Conservation (phyloP, 1,140 invertebrate species). For the Pissodes strobi region DNA sequence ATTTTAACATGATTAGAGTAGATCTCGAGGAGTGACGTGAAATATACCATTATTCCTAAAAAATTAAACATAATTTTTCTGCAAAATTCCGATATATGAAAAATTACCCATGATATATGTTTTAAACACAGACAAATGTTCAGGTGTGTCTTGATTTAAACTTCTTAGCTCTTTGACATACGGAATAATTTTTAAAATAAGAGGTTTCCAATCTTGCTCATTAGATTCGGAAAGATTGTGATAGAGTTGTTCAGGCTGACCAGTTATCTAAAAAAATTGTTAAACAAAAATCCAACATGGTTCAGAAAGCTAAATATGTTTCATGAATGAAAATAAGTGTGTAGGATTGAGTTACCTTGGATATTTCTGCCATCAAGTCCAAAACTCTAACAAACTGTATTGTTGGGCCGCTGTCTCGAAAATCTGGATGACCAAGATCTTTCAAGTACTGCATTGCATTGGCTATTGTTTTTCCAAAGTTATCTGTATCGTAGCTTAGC, state of each 20-base stretch:
- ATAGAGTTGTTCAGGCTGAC: neutral
- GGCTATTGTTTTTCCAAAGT: conserved; percentile 9
- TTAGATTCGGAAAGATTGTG: neutral
- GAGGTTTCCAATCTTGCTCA: conserved; percentile 9
- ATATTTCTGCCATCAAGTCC: conserved; percentile 16
- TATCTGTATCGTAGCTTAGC: conserved; percentile 13
- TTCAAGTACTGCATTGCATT: conserved; percentile 24
- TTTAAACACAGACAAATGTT: conserved; percentile 4
- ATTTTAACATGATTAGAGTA: neutral
- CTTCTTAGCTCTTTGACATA: neutral
- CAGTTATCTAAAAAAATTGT: neutral
- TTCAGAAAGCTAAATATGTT: too few relatives aligned
- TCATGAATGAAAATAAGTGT: too few relatives aligned
- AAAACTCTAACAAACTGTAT: conserved; percentile 22
- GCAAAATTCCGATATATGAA: too few relatives aligned
- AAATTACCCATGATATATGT: neutral
- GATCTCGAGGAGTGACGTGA: conserved; percentile 2
- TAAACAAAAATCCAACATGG: neutral
- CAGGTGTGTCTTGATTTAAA: neutral
- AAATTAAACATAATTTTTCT: too few relatives aligned
- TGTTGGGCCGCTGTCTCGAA: neutral
- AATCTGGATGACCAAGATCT: conserved; percentile 14
- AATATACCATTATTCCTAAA: conserved; percentile 8
- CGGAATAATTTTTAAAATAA: neutral
- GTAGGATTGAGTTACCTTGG: conserved; percentile 1